These are phyloP conservation scores for Dallia pectoralis DNA, from an alignment of 2,797 vertebrate species.

Conservation along the genomic window DNA sequence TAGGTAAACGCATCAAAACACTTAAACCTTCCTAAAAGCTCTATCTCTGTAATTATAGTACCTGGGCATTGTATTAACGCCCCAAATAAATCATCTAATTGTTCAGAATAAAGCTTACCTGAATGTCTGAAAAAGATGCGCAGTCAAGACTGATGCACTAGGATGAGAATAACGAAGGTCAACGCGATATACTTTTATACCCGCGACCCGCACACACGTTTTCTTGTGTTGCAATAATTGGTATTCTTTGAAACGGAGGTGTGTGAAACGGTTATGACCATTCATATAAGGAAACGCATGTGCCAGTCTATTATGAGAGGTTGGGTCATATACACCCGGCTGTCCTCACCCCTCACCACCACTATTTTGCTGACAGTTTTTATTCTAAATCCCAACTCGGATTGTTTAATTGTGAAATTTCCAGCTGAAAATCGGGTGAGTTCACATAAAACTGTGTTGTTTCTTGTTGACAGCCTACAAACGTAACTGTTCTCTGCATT, in stretches of 20 bases:
- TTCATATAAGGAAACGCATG: conserved; percentile 43
- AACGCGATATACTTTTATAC: conserved; percentile 60
- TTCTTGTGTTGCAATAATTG: conserved; percentile 49
- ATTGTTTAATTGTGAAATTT: conserved; percentile 8
- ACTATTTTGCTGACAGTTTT: not conserved
- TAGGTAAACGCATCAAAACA: not conserved
- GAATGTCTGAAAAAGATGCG: conserved; percentile 7
- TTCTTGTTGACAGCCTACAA: no score
- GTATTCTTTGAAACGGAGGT: conserved; percentile 58
- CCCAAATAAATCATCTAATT: no score
- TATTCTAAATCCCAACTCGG: not conserved
- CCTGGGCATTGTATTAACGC: no score
- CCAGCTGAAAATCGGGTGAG: conserved; percentile 50
- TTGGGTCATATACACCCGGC: not conserved
- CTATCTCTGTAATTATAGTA: not conserved
- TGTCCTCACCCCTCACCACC: not conserved
- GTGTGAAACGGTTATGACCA: conserved; percentile 58
- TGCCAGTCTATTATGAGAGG: conserved; percentile 31
- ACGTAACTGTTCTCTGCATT: no score
- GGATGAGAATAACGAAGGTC: conserved; percentile 30
- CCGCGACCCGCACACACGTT: not conserved
- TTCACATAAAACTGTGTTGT: not conserved
- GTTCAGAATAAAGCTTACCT: conserved; percentile 51
- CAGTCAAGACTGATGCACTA: conserved; percentile 11
- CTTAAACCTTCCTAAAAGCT: not conserved